Base-by-base conservation (phyloP, 2,113 vertebrate species). In the Connochaetes taurinus region DNA sequence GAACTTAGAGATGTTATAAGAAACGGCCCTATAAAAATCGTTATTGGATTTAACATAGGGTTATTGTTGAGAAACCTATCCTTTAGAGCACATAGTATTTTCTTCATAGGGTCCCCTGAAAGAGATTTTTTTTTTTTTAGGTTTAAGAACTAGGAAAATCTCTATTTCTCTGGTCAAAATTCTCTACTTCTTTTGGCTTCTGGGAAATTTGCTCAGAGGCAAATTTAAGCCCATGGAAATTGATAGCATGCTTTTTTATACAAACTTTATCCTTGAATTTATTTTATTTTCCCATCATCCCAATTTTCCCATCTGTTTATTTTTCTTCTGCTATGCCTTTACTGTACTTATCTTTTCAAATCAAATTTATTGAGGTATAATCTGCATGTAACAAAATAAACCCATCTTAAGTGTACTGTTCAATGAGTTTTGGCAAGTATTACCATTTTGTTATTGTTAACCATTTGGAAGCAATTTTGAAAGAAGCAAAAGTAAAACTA, bases 401-500 rank as follows among this genome's bases (percentile, higher is more conserved):
- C 78, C 33, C 52, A 62, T 82, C 50, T 83, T 78, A 57, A 80
- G 47, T 64, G 9, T 47, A 74, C 23, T 58, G 10, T 31, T 94
- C 55, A 85, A 33, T 87, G 52, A 62, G 15, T 86, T 95, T 96
- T 87, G 60, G 90, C 78, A 96, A 95, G 80, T 92, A 64, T 52
- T 71, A 64, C 47, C 31, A 5, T 43, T 43, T 87, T 25, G 3
- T 57, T 92, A 93, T 64, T 96, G 88, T 90, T 84, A 95, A n/a
- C 25, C 19, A 92, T 74, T 91, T 95, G 67, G 96, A 91, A 91
- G 74, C 36, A 67, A 31, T 97, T 95, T 74, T 94, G 92, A 93
- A 90, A 40, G 50, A 92, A 52, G 25, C 33, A 87, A 92, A 47
- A 50, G 19, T 91, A 95, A 71, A 93, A 86, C 82, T 57, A 74